Percentiles rank a stretch among this genome's conserved stretches.
Conservation (phyloP, 2,888 invertebrate species). For the Agrochola lota region DNA sequence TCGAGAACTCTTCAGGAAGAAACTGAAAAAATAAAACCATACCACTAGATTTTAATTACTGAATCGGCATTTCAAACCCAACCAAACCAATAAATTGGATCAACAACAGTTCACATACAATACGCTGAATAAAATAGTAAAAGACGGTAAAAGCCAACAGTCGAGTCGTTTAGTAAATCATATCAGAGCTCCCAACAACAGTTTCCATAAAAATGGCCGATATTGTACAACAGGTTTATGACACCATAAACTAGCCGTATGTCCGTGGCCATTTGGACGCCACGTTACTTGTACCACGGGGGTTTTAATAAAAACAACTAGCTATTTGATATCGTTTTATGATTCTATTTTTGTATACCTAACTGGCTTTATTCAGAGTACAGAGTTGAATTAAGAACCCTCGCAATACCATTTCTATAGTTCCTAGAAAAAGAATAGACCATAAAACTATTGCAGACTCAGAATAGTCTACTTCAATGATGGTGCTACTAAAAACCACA, state of each 20-base stretch:
- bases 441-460: background rate
- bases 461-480: background rate
- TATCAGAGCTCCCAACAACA: constrained; percentile 33
- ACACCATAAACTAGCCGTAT: constrained; percentile 53
- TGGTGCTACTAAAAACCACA: background rate
- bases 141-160: constrained; percentile 31
- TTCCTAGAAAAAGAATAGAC: too few species aligned
- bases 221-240: constrained; percentile 60
- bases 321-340: background rate
- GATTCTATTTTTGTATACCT: background rate
- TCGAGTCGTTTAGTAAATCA: constrained; percentile 48
- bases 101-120: background rate
- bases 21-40: too few species aligned
- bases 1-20: background rate
- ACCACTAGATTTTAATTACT: background rate
- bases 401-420: too few species aligned
- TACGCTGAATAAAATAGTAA: constrained; percentile 14
- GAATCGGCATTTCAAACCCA: background rate
- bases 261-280: constrained; percentile 36
- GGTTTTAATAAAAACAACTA: background rate
- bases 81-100: constrained; percentile 2
- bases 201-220: constrained; percentile 48
- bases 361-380: background rate
- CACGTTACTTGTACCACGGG: constrained; percentile 4
- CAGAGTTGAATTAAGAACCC: background rate